Percentiles rank a stretch among this genome's conserved stretches.
These are phyloP conservation scores for Cremastobaeus sp. DNA, from an alignment of 2,888 invertebrate genomes.

Conservation along the genomic window DNA sequence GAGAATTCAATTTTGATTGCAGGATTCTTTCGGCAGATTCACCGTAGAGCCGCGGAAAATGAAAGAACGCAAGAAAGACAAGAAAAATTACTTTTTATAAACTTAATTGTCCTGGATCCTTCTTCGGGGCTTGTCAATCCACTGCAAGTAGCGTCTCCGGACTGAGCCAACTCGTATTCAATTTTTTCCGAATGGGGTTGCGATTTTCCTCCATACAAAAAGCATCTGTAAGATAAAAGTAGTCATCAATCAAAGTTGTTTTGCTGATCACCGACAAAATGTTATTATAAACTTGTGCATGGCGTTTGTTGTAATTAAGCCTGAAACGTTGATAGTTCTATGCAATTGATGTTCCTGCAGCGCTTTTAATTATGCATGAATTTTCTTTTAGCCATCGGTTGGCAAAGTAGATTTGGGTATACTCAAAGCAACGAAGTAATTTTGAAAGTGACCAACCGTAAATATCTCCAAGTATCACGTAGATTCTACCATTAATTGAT, in stretches of 20 bases:
- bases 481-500: constrained; percentile 37
- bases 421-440: background rate
- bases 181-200: constrained; percentile 77
- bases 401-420: constrained; percentile 6
- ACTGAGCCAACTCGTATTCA: constrained; percentile 85
- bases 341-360: background rate
- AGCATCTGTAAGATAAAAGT: constrained; percentile 81
- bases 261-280: too few relatives aligned
- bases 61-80: background rate
- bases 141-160: constrained; percentile 89
- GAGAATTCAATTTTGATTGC: constrained; percentile 27
- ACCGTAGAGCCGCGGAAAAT: background rate
- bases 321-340: too few relatives aligned
- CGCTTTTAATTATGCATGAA: too few relatives aligned
- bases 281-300: too few relatives aligned
- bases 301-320: too few relatives aligned
- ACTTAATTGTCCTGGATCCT: constrained; percentile 88
- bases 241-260: too few relatives aligned
- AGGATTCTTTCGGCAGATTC: constrained; percentile 28
- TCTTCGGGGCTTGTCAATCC: constrained; percentile 87
- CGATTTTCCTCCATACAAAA: constrained; percentile 85
- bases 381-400: background rate
- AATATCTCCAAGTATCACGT: constrained; percentile 18
- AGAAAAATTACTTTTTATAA: constrained; percentile 83
- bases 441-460: constrained; percentile 27